phyloP scores from a whole-genome alignment of 2,113 vertebrate species.

The Platysternon megacephalum region DNA sequence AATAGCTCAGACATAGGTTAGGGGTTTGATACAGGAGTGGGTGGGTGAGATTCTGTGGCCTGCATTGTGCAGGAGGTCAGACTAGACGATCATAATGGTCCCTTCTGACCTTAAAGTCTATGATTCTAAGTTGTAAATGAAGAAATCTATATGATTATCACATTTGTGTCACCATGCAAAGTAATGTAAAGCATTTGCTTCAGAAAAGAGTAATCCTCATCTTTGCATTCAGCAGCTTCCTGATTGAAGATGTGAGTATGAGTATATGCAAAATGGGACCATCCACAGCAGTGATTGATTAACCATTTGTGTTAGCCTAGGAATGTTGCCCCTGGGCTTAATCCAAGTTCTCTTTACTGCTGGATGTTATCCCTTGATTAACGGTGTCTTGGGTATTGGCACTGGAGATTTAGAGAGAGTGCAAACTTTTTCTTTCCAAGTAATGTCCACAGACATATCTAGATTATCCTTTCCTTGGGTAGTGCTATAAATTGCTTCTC shows the following conservation, averaged over 20 bases:
- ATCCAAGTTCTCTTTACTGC: not conserved
- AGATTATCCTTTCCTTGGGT: not conserved
- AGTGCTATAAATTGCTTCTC: not conserved
- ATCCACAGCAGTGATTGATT: not conserved
- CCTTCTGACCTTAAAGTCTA: no score
- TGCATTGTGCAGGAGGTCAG: no score
- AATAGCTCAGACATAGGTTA: no score
- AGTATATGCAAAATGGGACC: not conserved
- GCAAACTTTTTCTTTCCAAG: fast-evolving
- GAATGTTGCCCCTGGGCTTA: fast-evolving
- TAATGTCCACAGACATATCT: not conserved
- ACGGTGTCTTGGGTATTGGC: not conserved
- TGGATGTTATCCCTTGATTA: not conserved
- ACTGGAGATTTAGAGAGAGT: not conserved
- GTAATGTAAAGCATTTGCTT: not conserved
- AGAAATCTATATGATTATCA: not conserved
- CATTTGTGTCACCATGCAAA: not conserved
- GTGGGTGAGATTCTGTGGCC: no score
- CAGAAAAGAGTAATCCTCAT: not conserved
- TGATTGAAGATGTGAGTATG: not conserved
- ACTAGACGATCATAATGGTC: no score
- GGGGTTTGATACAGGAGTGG: no score
- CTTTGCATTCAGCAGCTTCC: not conserved
- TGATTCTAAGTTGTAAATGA: not conserved
- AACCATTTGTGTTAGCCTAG: not conserved